Conservation (phyloP, 2,797 vertebrate species). For the Phataginus tricuspis region DNA sequence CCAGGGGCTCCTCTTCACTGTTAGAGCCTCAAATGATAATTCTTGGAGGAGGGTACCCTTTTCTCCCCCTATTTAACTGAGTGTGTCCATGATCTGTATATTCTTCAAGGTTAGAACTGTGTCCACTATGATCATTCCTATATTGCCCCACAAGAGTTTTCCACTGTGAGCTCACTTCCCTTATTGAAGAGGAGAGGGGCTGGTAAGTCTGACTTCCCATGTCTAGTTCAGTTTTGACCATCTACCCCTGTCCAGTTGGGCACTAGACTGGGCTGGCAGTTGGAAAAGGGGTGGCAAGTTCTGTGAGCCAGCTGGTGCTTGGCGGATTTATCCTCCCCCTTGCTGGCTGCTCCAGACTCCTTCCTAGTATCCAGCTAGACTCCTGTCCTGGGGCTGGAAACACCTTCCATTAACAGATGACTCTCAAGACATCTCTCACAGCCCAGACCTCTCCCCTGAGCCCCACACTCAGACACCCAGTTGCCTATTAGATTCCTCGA, state of each 20-base stretch:
- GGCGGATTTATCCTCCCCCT: background rate
- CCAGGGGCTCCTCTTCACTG: background rate
- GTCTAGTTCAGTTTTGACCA: background rate
- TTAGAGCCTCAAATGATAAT: background rate
- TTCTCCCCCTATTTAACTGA: background rate
- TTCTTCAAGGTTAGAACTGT: background rate
- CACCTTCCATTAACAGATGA: background rate
- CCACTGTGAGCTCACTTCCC: background rate
- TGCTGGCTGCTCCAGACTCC: background rate
- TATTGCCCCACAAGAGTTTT: background rate
- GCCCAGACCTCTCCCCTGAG: background rate
- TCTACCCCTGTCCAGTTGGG: background rate
- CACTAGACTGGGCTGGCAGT: background rate
- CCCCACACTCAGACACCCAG: background rate
- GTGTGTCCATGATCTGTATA: background rate
- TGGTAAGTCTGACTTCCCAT: background rate
- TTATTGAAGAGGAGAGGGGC: background rate
- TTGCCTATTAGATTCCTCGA: background rate
- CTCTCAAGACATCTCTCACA: background rate
- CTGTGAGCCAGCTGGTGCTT: background rate
- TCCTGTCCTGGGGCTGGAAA: background rate
- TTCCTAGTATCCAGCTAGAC: background rate
- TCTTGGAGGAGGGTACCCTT: background rate
- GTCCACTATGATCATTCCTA: background rate
- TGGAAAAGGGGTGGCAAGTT: background rate